Base-by-base conservation (phyloP, 2,797 vertebrate species). In the Takifugu rubripes region DNA sequence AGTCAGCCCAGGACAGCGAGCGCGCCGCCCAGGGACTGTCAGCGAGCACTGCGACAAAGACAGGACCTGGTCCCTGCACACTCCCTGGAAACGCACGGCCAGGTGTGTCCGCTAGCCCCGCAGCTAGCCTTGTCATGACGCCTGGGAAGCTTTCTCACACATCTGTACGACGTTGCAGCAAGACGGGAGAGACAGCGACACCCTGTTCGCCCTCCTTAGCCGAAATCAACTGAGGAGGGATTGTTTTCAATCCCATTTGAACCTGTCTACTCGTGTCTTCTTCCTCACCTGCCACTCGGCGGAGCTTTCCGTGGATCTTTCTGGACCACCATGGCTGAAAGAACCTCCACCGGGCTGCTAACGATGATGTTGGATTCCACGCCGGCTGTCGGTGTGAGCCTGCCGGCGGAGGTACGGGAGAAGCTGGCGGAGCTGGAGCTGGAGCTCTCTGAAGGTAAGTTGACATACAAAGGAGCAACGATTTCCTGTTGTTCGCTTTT, bases 361-460 rank as follows among this genome's bases (percentile, higher is more conserved):
- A 81, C 90, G 75, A 85, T 92, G 90, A 90, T 91, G 89, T 62
- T 91, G 89, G 90, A 92, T 75, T 89, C 90, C 66, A 85, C 86
- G 56, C 82, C 89, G 75, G 87, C 85, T 40, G 70, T 86, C 70
- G 88, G 87, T 6, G 79, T 89, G 84, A 90, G 86, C 59, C 88
- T 92, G 59, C 92, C 92, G 70, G 90, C 84, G 60, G 92, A 92
- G 88, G 91, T 93, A 59, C 90, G 92, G 52, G 92, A 92, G 84
- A 92, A 92, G 84, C 91, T 93, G 84, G 92, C 92, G 59, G 92
- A 93, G 89, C 88, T 93, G 66, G 92, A 93, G 85, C 87, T 93
- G 76, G 92, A 93, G 85, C 90, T 93, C 5, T 93, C 92, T 7
- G 92, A 93, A 74, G 92, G 92, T 92, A 82, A 84, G 73, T 61